Percentiles rank a stretch among this genome's conserved stretches.
Evolutionary conservation across 2,888 invertebrate species (phyloP).

Genomic region (Eupithecia dodoneata): DNA sequence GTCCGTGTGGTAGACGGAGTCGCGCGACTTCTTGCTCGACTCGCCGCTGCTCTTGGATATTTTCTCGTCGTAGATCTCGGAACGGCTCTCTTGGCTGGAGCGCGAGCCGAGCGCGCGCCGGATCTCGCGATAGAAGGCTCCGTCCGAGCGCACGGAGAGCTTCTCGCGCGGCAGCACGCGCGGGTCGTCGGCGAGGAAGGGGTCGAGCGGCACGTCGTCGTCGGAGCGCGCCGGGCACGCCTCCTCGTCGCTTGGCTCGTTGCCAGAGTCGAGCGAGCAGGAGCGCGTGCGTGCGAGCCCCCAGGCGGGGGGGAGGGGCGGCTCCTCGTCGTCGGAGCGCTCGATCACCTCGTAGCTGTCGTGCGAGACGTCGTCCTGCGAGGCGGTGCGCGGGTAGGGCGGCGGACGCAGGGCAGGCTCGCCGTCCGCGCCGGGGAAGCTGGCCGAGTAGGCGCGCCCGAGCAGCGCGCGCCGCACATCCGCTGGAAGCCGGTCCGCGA

Average conservation of each 20-base stretch:
- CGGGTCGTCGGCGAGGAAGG: constrained; percentile 92
- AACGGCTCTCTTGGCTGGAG: constrained; percentile 88
- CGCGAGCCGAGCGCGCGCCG: constrained; percentile 86
- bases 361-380: constrained; percentile 94
- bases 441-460: constrained; percentile 91
- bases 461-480: constrained; percentile 57
- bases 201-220: constrained; percentile 89
- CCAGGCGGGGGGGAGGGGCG: constrained; percentile 50
- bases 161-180: constrained; percentile 89
- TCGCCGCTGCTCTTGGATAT: constrained; percentile 86
- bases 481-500: constrained; percentile 84
- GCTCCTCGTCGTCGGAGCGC: constrained; percentile 87
- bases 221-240: constrained; percentile 85
- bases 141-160: constrained; percentile 88
- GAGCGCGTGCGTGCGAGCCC: constrained; percentile 83
- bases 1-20: constrained; percentile 86
- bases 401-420: constrained; percentile 86
- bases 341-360: constrained; percentile 94
- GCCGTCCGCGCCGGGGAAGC: constrained; percentile 92
- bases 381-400: constrained; percentile 86
- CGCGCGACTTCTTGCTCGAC: constrained; percentile 86
- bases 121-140: constrained; percentile 88
- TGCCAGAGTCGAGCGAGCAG: constrained; percentile 90
- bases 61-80: constrained; percentile 88
- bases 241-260: constrained; percentile 89